Evolutionary conservation across 2,113 vertebrate species (phyloP).

Genomic region (Centrocercus urophasianus): DNA sequence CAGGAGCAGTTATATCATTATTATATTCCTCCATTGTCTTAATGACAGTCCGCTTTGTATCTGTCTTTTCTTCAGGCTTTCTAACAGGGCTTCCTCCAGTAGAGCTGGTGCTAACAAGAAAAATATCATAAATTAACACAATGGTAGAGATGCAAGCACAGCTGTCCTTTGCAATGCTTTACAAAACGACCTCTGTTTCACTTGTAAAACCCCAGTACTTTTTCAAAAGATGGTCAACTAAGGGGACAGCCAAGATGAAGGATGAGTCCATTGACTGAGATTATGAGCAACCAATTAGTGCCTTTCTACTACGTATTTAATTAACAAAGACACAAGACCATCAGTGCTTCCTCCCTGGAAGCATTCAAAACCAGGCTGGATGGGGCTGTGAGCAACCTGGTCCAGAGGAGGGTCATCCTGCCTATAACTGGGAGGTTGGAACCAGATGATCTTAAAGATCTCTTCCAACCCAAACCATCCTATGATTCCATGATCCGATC

Average conservation of each 20-base stretch:
- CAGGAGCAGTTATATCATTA: constrained; percentile 82
- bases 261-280: neutral
- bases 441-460: too few relatives aligned
- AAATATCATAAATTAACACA: neutral
- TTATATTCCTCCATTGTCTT: constrained; percentile 89
- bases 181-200: neutral
- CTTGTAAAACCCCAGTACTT: neutral
- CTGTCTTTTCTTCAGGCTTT: constrained; percentile 83
- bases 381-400: too few relatives aligned
- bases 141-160: neutral
- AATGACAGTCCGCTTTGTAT: constrained; percentile 82
- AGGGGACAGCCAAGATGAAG: neutral
- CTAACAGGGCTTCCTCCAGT: constrained; percentile 86
- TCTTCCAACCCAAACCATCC: too few relatives aligned
- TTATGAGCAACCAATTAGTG: constrained; percentile 19
- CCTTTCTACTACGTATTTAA: neutral
- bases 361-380: too few relatives aligned
- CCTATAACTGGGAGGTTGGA: too few relatives aligned
- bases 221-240: neutral
- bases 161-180: neutral
- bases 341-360: neutral
- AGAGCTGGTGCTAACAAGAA: constrained; percentile 82
- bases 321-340: constrained; percentile 40
- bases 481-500: neutral
- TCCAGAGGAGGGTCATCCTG: too few relatives aligned